phyloP scores from a whole-genome alignment of 1,140 invertebrate genomes.

The Aculops lycopersici region DNA sequence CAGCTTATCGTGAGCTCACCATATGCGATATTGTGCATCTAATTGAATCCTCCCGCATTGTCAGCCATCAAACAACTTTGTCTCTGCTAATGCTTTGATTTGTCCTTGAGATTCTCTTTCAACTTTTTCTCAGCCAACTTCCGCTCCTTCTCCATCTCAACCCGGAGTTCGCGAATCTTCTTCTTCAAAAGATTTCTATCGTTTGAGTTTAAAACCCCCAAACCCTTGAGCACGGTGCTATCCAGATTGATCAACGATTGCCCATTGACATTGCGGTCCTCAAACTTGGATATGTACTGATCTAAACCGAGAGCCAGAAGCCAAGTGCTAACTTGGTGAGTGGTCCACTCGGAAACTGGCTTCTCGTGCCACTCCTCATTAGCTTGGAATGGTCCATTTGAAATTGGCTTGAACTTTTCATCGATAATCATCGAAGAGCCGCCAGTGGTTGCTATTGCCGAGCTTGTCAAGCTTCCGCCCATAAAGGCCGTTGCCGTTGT shows the following conservation, averaged over 20 bases:
- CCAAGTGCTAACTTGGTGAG: conserved; percentile 65
- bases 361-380: conserved; percentile 25
- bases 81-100: too few species aligned
- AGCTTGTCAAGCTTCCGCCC: background rate
- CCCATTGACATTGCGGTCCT: conserved; percentile 48
- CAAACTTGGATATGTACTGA: conserved; percentile 44
- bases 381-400: background rate
- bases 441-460: conserved; percentile 20
- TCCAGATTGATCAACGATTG: conserved; percentile 41
- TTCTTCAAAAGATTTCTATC: conserved; percentile 47
- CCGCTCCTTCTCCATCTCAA: conserved; percentile 33
- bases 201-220: conserved; percentile 37
- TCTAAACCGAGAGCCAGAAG: conserved; percentile 42
- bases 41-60: too few species aligned
- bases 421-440: background rate
- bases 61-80: too few species aligned
- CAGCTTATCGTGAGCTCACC: too few species aligned
- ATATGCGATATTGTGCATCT: too few species aligned
- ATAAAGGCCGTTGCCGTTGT: conserved; percentile 5
- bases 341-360: conserved; percentile 45
- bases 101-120: too few species aligned
- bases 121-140: conserved; percentile 33
- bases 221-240: conserved; percentile 45
- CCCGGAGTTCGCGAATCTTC: conserved; percentile 50
- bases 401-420: background rate